phyloP scores from a whole-genome alignment of 2,888 invertebrate species.

The Stenichneumon culpator region DNA sequence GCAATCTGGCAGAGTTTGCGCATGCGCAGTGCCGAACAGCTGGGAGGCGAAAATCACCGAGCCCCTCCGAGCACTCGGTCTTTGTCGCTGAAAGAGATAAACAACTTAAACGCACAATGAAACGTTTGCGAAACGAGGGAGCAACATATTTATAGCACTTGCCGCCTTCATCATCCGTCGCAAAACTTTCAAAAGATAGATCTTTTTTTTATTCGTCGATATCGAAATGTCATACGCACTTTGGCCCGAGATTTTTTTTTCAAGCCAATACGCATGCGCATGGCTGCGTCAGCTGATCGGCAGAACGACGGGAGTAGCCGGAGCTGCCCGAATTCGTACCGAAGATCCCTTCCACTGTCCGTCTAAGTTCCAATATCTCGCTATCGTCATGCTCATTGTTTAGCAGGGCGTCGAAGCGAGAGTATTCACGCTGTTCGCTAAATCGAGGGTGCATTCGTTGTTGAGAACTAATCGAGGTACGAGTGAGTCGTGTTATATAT shows the following conservation, averaged over 20 bases:
- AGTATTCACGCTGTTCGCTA: constrained; percentile 84
- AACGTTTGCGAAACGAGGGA: background rate
- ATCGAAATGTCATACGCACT: constrained; percentile 12
- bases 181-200: background rate
- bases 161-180: background rate
- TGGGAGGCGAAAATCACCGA: constrained; percentile 30
- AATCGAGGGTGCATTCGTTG: constrained; percentile 60
- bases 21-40: constrained; percentile 39
- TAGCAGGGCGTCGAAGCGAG: constrained; percentile 84
- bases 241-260: constrained; percentile 20
- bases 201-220: background rate
- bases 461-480: constrained; percentile 61
- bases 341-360: background rate
- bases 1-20: constrained; percentile 64
- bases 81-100: background rate
- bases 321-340: background rate
- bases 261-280: constrained; percentile 22
- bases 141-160: background rate
- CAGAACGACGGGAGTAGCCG: background rate
- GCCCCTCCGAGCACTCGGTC: constrained; percentile 16
- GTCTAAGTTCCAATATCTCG: constrained; percentile 57
- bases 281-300: constrained; percentile 32
- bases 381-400: constrained; percentile 75
- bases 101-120: background rate
- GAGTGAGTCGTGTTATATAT: constrained; percentile 21